Evolutionary conservation across 2,113 vertebrate genomes (phyloP).

Genomic region (Sylvia atricapilla): DNA sequence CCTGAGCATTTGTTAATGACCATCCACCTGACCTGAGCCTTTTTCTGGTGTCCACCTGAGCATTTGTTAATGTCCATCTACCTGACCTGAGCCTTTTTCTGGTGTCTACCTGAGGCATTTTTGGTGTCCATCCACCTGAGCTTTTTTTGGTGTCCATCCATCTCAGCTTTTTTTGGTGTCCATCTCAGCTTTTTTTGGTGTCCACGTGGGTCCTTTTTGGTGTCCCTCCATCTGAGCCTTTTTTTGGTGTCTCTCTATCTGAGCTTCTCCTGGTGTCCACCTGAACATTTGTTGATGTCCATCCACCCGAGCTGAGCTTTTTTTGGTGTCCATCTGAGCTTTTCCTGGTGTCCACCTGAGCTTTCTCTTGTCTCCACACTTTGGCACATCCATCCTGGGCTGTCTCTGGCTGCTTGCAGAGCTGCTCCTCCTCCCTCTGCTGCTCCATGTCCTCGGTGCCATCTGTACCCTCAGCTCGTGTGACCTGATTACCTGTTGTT

Average conservation of each 20-base stretch:
- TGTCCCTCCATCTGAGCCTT: neutral
- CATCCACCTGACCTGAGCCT: neutral
- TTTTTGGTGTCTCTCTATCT: neutral
- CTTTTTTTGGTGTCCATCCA: neutral
- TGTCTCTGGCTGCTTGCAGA: neutral
- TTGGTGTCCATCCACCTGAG: neutral
- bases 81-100: neutral
- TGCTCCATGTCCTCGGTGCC: neutral
- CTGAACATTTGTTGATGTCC: neutral
- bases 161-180: neutral
- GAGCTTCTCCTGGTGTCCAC: neutral
- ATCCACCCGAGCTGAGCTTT: too few relatives aligned
- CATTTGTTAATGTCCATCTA: too few relatives aligned
- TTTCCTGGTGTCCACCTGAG: neutral
- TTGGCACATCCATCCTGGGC: neutral
- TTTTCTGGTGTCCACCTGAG: neutral
- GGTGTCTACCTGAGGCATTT: neutral
- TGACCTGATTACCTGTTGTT: conserved; percentile 33
- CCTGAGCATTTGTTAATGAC: neutral
- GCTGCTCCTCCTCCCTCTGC: neutral
- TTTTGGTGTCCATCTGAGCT: neutral
- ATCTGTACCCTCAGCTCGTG: neutral
- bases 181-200: neutral
- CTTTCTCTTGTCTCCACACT: neutral
- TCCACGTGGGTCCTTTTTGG: too few relatives aligned